Evolutionary conservation across 2,888 invertebrate species (phyloP).

Genomic region (Lordiphosa fenestrarum): DNA sequence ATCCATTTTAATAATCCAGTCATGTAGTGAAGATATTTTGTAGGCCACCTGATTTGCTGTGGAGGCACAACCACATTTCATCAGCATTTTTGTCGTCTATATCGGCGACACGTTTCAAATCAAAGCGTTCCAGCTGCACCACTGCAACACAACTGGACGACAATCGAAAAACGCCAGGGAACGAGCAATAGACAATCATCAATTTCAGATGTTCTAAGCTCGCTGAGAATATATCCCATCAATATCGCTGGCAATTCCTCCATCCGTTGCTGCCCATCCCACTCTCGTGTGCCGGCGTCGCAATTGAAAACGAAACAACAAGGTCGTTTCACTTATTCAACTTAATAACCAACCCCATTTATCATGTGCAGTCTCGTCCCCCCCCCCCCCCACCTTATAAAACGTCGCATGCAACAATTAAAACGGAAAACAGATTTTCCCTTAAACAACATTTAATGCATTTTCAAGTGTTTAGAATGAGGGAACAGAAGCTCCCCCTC

Average conservation of each 20-base stretch:
- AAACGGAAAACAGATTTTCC: slow-evolving; percentile 11
- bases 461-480: neutral
- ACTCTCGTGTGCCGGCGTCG: slow-evolving; percentile 3
- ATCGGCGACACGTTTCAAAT: no score
- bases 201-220: no score
- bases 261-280: slow-evolving; percentile 4
- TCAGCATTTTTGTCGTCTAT: no score
- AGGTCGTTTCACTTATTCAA: slow-evolving; percentile 62
- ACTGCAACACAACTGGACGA: no score
- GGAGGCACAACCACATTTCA: no score
- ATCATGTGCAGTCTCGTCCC: slow-evolving; percentile 17
- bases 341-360: slow-evolving; percentile 43
- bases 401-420: slow-evolving; percentile 29
- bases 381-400: neutral
- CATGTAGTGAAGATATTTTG: neutral
- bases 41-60: slow-evolving; percentile 11
- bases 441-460: neutral
- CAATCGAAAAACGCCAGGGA: neutral
- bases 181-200: slow-evolving; percentile 14
- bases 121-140: no score
- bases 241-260: slow-evolving; percentile 27
- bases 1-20: neutral
- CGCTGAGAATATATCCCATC: slow-evolving; percentile 20
- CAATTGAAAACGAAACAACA: slow-evolving; percentile 49
- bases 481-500: neutral